Base-by-base conservation (phyloP, 2,797 vertebrate species). In the Uromys caudimaculatus region DNA sequence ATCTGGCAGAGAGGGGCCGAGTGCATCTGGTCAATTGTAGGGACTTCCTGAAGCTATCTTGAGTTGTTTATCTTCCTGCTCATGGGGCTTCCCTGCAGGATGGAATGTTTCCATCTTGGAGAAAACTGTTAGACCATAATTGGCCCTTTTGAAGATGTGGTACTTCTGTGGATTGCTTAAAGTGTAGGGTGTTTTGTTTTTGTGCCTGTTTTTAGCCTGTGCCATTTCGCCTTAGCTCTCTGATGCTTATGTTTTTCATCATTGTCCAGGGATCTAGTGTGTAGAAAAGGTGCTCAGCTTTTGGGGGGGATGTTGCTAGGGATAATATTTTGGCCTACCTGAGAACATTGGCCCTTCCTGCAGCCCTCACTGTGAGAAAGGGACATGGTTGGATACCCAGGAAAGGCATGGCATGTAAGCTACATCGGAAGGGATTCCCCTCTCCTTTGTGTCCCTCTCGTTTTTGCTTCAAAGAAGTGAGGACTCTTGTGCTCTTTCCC, bases 381-480 rank as follows among this genome's bases (percentile, higher is more conserved):
- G 58, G 56, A 12, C 19, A 17, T 62, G n/a, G 21, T 35, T 85
- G 35, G 24, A 27, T 89, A 2, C 60, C 35, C 32, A 82, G 38
- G 27, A 9, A 73, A 75, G 54, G 14, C 16, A 17, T 35, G 47
- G 23, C 38, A 32, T 29, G 27, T 62, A 62, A 67, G 52, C 17
- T n/a, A 6, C 9, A 38, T 69, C 38, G 44, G 38, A 90, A 93
- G 54, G 54, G 32, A n/a, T 50, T 44, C 5, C 35, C 47, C 64
- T 38, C 44, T 47, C 41, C 35, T 54, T 58, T 78, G 16, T 52
- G 16, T 86, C 64, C 47, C 60, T 87, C 38, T 58, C 0, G 6
- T 3, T 56, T 96, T 93, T 67, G 32, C 32, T 64, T 91, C 50
- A 79, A 23, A 78, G 7, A 96, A 87, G 60, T 44, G 41, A 85